Base-by-base conservation (phyloP, 2,113 vertebrate species). In the Thamnaconus septentrionalis region DNA sequence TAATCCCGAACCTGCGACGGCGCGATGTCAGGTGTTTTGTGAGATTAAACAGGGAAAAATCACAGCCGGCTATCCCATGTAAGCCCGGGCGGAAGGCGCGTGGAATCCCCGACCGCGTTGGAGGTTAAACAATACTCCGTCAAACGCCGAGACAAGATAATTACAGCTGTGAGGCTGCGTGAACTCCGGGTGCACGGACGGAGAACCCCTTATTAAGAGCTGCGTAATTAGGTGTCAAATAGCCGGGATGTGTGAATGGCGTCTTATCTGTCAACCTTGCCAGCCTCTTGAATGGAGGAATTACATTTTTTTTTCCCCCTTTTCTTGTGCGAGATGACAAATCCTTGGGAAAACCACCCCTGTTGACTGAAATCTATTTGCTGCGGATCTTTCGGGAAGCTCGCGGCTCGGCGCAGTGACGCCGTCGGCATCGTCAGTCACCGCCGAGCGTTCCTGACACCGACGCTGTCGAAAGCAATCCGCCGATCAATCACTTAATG, bases 131-230 rank as follows among this genome's bases (percentile, higher is more conserved):
- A 88, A 89, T 86, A 75, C 80, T 72, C 81, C 90, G 88, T 91
- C 89, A 91, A 69, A 76, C 78, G 76, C 60, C 63, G 79, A 89
- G 91, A 91, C 74, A 69, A 85, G 89, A 85, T 93, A 91, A 94
- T 93, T 91, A 92, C 18, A 63, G 80, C 76, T 86, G 82, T 86
- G 80, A 83, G 68, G 81, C 87, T 70, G 62, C 50, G 76, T 82
- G 86, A 91, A 87, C 82, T 75, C 82, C 74, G 77, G 81, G 79
- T 43, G 70, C 78, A 73, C 60, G 67, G 67, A 88, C 71, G 73
- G 68, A 92, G 89, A 93, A 91, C 7, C 42, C 82, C 78, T 90
- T 86, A 93, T 92, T 91, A 90, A 83, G 83, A 89, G 67, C 62
- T 64, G 81, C 83, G 73, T 92, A 92, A 92, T 85, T 88, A 85